Percentiles rank a stretch among this genome's conserved stretches.
phyloP scores from a whole-genome alignment of 1,140 invertebrate genomes.

The Oryzaephilus surinamensis region DNA sequence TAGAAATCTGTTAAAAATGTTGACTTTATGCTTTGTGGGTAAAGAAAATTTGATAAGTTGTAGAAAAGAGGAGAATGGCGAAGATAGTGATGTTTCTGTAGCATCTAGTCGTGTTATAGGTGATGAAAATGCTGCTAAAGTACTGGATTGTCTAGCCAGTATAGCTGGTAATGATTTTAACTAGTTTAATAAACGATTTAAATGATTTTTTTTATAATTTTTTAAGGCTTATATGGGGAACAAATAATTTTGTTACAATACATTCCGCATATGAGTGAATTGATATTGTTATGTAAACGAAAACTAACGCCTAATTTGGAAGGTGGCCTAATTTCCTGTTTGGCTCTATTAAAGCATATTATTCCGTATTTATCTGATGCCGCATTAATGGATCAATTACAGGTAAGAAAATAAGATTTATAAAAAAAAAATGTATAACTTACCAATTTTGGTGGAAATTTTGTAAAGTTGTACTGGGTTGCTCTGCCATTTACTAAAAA shows the following conservation, averaged over 20 bases:
- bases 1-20: conserved; percentile 83
- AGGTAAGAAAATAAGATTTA: conserved; percentile 48
- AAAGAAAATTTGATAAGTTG: conserved; percentile 59
- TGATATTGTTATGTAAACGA: conserved; percentile 62
- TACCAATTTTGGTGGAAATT: too few species aligned
- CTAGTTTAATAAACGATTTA: too few species aligned
- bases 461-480: too few species aligned
- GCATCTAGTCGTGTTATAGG: conserved; percentile 55
- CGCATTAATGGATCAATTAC: conserved; percentile 75
- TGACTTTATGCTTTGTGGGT: conserved; percentile 86
- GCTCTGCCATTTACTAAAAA: too few species aligned
- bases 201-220: too few species aligned
- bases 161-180: conserved; percentile 53
- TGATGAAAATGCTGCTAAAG: conserved; percentile 70
- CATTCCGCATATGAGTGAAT: conserved; percentile 81
- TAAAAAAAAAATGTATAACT: too few species aligned
- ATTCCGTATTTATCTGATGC: conserved; percentile 74
- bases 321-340: conserved; percentile 76
- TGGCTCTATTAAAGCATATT: conserved; percentile 70
- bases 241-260: conserved; percentile 91
- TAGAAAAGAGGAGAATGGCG: conserved; percentile 22
- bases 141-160: conserved; percentile 77
- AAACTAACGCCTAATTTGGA: conserved; percentile 74
- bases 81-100: conserved; percentile 38
- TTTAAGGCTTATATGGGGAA: conserved; percentile 78